Evolutionary conservation across 2,888 invertebrate genomes (phyloP).

Genomic region (Campoplex capitator): DNA sequence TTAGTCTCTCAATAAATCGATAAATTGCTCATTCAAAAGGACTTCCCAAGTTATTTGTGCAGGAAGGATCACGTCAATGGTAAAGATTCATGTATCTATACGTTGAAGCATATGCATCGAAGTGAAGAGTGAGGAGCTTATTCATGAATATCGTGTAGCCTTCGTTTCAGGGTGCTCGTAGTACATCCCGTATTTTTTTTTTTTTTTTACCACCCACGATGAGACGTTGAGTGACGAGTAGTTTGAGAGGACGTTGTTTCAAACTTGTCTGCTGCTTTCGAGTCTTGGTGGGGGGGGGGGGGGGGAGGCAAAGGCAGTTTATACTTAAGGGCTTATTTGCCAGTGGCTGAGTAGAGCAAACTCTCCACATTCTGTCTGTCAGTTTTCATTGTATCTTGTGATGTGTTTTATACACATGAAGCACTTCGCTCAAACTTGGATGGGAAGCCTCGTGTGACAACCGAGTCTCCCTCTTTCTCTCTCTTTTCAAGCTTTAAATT

Average conservation of each 20-base stretch:
- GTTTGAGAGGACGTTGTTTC: constrained; percentile 41
- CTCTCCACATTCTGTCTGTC: constrained; percentile 27
- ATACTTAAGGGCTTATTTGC: constrained; percentile 29
- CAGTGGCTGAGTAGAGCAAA: constrained; percentile 6
- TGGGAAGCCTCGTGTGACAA: background rate
- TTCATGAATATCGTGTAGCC: background rate
- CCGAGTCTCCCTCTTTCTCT: background rate
- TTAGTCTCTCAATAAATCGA: background rate
- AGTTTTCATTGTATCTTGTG: constrained; percentile 8
- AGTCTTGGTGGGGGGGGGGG: constrained; percentile 32
- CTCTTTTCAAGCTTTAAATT: background rate
- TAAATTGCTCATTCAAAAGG: background rate
- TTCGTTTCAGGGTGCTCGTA: background rate
- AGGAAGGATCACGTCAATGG: background rate
- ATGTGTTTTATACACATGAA: background rate
- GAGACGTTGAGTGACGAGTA: constrained; percentile 43
- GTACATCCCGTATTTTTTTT: background rate
- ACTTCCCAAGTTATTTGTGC: background rate
- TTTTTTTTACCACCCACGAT: background rate
- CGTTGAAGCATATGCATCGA: background rate
- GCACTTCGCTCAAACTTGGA: background rate
- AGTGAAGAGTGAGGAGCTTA: background rate
- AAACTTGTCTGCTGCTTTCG: constrained; percentile 28
- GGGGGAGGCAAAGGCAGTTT: background rate
- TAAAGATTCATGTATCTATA: background rate